These are phyloP conservation scores for Drosophila repleta DNA, from an alignment of 1,140 invertebrate species.

Conservation along the genomic window DNA sequence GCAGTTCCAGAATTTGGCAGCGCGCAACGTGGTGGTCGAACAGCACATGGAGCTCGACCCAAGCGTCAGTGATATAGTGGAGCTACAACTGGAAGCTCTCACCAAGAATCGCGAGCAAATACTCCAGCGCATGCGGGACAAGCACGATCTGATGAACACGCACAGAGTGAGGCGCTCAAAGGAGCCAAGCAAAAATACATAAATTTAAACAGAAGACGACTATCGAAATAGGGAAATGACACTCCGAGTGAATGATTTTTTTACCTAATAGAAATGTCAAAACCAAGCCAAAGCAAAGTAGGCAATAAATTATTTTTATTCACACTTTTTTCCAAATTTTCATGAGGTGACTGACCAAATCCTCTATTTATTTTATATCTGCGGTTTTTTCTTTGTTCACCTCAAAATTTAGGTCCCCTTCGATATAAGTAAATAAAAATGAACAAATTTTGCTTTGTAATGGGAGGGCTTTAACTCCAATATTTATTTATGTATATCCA, in stretches of 20 bases:
- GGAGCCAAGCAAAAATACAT: conserved; percentile 12
- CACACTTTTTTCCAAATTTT: background rate
- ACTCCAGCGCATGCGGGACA: conserved; percentile 34
- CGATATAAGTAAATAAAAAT: background rate
- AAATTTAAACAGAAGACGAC: conserved; percentile 1
- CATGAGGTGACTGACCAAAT: background rate
- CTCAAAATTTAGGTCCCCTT: too few relatives aligned
- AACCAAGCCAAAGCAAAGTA: background rate
- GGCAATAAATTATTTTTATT: background rate
- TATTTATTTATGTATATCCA: background rate
- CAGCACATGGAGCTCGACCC: conserved; percentile 10
- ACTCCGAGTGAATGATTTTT: background rate
- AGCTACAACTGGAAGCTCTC: conserved; percentile 41
- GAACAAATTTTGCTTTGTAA: background rate
- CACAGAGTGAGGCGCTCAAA: conserved; percentile 1
- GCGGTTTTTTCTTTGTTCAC: too few relatives aligned
- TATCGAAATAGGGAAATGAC: background rate
- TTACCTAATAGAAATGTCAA: background rate
- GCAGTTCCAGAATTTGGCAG: conserved; percentile 31
- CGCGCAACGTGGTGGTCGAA: conserved; percentile 8
- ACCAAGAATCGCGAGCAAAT: conserved; percentile 23
- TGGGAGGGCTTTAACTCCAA: background rate
- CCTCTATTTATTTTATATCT: too few relatives aligned
- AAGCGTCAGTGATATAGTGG: conserved; percentile 21
- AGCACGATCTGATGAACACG: conserved; percentile 17